phyloP scores from a whole-genome alignment of 1,140 invertebrate genomes.

The Epicauta chinensis region DNA sequence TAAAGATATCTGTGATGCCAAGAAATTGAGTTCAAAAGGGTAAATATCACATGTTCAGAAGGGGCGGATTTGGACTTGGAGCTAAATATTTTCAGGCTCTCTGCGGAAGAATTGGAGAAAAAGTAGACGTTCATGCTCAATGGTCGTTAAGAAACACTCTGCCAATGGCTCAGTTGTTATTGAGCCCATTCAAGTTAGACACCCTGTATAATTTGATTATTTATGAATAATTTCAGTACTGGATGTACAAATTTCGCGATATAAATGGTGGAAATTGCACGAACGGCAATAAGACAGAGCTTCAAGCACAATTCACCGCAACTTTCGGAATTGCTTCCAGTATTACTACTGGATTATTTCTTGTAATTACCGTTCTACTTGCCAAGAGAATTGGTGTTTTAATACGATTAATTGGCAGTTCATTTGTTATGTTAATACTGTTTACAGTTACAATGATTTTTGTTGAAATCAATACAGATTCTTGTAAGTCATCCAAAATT shows the following conservation, averaged over 20 bases:
- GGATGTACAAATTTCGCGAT: conserved; percentile 11
- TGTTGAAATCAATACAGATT: neutral
- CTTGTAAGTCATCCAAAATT: conserved; percentile 1
- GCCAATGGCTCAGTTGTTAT: too few relatives aligned
- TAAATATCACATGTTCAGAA: too few relatives aligned
- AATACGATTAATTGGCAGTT: neutral
- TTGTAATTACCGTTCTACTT: neutral
- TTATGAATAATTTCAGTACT: neutral
- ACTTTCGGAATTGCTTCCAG: neutral
- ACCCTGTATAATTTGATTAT: too few relatives aligned
- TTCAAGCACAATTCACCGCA: conserved; percentile 1
- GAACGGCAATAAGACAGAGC: neutral
- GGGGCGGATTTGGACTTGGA: too few relatives aligned
- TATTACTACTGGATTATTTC: neutral
- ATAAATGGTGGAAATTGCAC: neutral
- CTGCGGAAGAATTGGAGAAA: too few relatives aligned
- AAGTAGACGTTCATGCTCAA: too few relatives aligned
- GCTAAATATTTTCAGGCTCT: too few relatives aligned
- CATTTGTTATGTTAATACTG: neutral
- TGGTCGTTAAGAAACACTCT: too few relatives aligned
- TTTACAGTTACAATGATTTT: neutral
- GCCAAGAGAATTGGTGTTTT: neutral
- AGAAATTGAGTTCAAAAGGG: too few relatives aligned
- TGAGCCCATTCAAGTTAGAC: too few relatives aligned
- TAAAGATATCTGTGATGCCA: too few relatives aligned